phyloP scores from a whole-genome alignment of 2,113 vertebrate species.

The Gambusia holbrooki region DNA sequence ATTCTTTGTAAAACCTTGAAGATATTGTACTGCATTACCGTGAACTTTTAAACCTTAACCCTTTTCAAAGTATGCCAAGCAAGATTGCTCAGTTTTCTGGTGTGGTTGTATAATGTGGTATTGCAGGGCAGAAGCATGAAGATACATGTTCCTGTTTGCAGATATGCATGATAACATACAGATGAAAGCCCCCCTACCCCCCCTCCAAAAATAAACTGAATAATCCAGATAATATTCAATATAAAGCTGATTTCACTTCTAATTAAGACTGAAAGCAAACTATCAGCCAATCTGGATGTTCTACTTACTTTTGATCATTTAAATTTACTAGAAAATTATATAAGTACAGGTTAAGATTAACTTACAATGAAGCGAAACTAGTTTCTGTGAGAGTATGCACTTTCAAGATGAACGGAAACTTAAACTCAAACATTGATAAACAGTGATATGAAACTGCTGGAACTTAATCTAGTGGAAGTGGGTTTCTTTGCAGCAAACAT shows the following conservation, averaged over 20 bases:
- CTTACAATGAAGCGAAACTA: background rate
- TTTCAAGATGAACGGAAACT: conserved; percentile 19
- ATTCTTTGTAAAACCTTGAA: no score
- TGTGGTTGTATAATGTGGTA: background rate
- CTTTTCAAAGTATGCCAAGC: no score
- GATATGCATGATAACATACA: background rate
- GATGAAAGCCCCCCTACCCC: no score
- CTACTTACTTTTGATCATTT: background rate
- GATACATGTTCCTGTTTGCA: background rate
- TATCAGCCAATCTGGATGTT: background rate
- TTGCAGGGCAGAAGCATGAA: background rate
- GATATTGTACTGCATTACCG: no score
- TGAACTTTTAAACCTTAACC: no score
- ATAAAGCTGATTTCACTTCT: background rate
- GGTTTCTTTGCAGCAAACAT: background rate
- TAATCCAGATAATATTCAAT: background rate
- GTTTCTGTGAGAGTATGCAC: background rate
- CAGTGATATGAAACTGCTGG: background rate
- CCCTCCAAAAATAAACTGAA: background rate
- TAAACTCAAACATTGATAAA: conserved; percentile 14
- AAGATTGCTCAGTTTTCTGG: background rate
- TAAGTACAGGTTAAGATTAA: background rate
- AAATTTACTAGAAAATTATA: background rate
- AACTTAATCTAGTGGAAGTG: conserved; percentile 18
- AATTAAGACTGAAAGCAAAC: background rate